phyloP scores from a whole-genome alignment of 2,888 invertebrate genomes.

The Stegana nigrithorax region DNA sequence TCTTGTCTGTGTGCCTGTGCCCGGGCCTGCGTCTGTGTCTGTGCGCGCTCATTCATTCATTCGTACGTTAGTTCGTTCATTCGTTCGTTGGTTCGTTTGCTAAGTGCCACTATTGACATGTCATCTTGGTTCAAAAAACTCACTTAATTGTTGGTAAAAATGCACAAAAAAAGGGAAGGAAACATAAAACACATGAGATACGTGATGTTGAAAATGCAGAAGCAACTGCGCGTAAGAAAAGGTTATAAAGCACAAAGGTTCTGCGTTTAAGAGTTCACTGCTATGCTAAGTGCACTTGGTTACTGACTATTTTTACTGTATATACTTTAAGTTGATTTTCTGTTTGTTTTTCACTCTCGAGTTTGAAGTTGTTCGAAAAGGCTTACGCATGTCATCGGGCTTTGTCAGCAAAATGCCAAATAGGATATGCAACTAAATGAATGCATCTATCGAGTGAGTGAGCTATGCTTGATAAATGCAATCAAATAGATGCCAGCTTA shows the following conservation, averaged over 20 bases:
- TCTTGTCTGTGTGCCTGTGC: neutral
- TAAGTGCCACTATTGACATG: conserved; percentile 37
- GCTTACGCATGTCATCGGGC: too few relatives aligned
- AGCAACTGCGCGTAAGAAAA: too few relatives aligned
- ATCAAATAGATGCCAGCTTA: too few relatives aligned
- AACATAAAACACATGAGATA: neutral
- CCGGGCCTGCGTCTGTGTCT: neutral
- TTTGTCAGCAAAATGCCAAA: too few relatives aligned
- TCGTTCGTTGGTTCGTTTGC: conserved; percentile 5
- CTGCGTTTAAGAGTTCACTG: conserved; percentile 26
- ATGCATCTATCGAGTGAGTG: too few relatives aligned
- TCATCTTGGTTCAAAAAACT: conserved; percentile 30
- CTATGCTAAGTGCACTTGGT: neutral
- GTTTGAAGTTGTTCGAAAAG: too few relatives aligned
- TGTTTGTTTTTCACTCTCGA: too few relatives aligned
- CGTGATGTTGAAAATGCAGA: neutral
- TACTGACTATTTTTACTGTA: too few relatives aligned
- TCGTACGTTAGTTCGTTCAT: neutral
- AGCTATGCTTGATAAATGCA: too few relatives aligned
- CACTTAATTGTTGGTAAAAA: conserved; percentile 29
- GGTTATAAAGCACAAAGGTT: too few relatives aligned
- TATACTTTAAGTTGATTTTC: too few relatives aligned
- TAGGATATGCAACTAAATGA: too few relatives aligned
- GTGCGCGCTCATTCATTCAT: neutral
- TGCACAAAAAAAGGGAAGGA: neutral